Percentiles rank a stretch among this genome's conserved stretches.
Conservation (phyloP, 2,888 invertebrate species). For the Catocala fraxini region DNA sequence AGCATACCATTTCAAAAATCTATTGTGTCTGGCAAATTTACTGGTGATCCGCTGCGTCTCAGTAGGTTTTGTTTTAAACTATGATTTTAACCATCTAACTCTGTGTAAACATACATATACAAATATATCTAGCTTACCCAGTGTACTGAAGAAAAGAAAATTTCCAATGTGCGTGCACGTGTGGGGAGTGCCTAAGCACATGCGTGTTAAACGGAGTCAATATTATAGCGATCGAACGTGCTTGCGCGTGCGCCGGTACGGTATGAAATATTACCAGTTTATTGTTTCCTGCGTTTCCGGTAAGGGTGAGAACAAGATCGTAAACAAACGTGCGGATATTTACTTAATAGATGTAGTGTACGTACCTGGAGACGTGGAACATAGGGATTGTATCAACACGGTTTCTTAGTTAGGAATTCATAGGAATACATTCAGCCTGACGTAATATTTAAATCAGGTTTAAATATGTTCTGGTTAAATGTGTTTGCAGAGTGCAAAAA, state of each 20-base stretch:
- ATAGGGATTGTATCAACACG: not conserved
- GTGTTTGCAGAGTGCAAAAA: too few relatives aligned
- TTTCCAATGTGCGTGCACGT: not conserved
- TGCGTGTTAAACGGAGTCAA: conserved; percentile 45
- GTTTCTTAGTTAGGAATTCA: too few relatives aligned
- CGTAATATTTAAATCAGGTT: too few relatives aligned
- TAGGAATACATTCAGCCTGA: too few relatives aligned
- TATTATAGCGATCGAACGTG: conserved; percentile 59
- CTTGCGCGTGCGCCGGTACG: conserved; percentile 47
- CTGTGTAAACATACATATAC: too few relatives aligned
- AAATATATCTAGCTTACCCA: too few relatives aligned
- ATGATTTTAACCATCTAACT: too few relatives aligned
- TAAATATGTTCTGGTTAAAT: too few relatives aligned
- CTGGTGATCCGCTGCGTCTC: too few relatives aligned
- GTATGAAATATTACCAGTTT: conserved; percentile 65
- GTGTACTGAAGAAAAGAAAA: not conserved
- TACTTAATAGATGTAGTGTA: conserved; percentile 17
- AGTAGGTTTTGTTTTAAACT: too few relatives aligned
- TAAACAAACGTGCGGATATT: conserved; percentile 31
- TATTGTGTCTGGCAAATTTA: too few relatives aligned
- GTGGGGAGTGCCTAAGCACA: conserved; percentile 5
- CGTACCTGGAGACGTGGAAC: not conserved
- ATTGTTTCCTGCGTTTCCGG: conserved; percentile 71
- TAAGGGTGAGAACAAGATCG: conserved; percentile 41
- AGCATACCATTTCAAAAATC: too few relatives aligned